Evolutionary conservation across 2,113 vertebrate species (phyloP).

Genomic region (Pachypanchax playfairii): DNA sequence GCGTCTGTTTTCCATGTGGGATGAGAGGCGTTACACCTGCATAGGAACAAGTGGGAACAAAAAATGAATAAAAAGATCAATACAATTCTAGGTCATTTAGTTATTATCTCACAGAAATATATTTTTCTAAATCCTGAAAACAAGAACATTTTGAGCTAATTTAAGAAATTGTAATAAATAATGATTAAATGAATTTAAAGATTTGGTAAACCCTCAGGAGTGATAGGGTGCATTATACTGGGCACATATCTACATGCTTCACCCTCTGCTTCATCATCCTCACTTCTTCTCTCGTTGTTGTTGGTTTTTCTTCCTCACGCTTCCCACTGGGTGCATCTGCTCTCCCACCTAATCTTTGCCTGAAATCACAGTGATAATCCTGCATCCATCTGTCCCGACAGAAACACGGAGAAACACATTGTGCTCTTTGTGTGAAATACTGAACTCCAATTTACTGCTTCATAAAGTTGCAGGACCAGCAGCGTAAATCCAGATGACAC

Average conservation of each 20-base stretch:
- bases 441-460: constrained; percentile 24
- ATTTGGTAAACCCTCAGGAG: not conserved
- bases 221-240: not conserved
- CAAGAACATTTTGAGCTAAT: not conserved
- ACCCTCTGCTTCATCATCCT: constrained; percentile 40
- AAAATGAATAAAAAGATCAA: too few relatives aligned
- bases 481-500: constrained; percentile 18
- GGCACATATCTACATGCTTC: constrained; percentile 13
- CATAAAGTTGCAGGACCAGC: constrained; percentile 14
- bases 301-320: constrained; percentile 62
- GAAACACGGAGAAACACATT: constrained; percentile 47
- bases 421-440: constrained; percentile 27
- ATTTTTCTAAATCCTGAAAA: not conserved
- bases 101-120: not conserved
- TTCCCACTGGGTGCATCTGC: constrained; percentile 82
- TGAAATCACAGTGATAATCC: constrained; percentile 83
- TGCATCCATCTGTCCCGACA: constrained; percentile 77
- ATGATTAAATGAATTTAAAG: not conserved
- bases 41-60: too few relatives aligned
- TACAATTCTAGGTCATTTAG: not conserved
- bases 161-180: too few relatives aligned
- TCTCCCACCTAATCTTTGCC: constrained; percentile 81
- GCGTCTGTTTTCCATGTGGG: too few relatives aligned
- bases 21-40: too few relatives aligned
- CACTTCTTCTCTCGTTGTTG: constrained; percentile 46